These are phyloP conservation scores for Melanargia galathea DNA, from an alignment of 2,888 invertebrate species.

Conservation along the genomic window DNA sequence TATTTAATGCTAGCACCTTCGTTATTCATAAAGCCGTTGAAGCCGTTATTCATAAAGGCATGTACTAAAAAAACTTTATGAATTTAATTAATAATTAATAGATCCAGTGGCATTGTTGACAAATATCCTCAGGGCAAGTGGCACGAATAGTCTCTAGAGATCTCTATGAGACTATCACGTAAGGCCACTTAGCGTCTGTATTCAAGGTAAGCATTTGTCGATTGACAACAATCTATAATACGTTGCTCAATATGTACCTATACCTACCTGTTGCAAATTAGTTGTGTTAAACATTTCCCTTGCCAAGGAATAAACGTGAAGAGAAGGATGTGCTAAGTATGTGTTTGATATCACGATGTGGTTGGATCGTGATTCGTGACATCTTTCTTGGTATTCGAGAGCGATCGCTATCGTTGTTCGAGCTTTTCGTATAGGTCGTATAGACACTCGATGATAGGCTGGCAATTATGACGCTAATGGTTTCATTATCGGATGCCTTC, in stretches of 20 bases:
- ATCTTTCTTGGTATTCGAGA: constrained; percentile 15
- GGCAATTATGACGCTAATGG: constrained; percentile 69
- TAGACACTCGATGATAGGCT: constrained; percentile 9
- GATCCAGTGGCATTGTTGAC: neutral
- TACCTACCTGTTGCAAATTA: too few relatives aligned
- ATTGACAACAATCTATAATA: constrained; percentile 1
- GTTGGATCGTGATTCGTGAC: constrained; percentile 17
- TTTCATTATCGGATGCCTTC: constrained; percentile 66
- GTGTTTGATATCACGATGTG: constrained; percentile 7
- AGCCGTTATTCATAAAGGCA: too few relatives aligned
- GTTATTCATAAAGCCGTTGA: too few relatives aligned
- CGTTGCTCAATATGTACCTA: neutral
- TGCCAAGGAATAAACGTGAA: neutral
- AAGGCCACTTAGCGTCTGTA: constrained; percentile 3
- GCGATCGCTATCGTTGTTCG: constrained; percentile 16
- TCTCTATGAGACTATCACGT: neutral
- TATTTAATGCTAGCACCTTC: neutral
- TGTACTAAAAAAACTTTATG: neutral
- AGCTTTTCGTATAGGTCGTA: constrained; percentile 37
- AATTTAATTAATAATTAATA: neutral
- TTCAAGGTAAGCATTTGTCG: constrained; percentile 9
- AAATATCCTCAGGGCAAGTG: neutral
- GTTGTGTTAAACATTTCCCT: neutral
- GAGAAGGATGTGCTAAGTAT: neutral
- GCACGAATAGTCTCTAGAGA: neutral